Base-by-base conservation (phyloP, 2,888 invertebrate species). In the Acanthopleura granulata region DNA sequence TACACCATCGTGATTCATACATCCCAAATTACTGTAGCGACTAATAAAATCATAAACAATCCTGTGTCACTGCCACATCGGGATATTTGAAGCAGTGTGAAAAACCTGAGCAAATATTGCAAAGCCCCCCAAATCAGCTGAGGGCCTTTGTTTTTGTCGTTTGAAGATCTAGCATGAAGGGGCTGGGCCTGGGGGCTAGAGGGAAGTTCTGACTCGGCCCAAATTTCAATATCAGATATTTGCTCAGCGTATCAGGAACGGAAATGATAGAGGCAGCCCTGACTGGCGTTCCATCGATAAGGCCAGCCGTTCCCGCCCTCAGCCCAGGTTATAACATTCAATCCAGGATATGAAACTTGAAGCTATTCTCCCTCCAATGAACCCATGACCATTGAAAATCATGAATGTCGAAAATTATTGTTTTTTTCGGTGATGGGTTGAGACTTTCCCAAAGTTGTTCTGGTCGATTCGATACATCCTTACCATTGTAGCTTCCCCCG, bases 1-100 rank as follows among this genome's bases (percentile, higher is more conserved):
- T 40, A 9, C 40, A 40, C 40, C n/a, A 4, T 57, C 57, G 22
- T 57, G 57, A 18, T 57, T 57, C 57, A n/a, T 57, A 57, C 57
- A n/a, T 57, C 40, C 25, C 66, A 27, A 27, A 66, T 6, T 27
- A 66, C 29, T 66, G 29, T 27, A 27, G 66, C 66, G 66, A 16
- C 29, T 66, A 66, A 66, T 66, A 66, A 66, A 66, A 66, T 66
- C 66, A 66, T 66, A 66, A 66, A 66, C 29, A 27, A 57, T 57
- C 12, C 22, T 18, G 6, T 57, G 57, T 22, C 22, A 57, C 57
- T 18, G 57, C n/a, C n/a, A 22, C 6, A 12, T 57, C 57, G 18
- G 57, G 57, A 57, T n/a, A 57, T 57, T 57, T 57, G 57, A 57
- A 57, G 57, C 57, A n/a, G 57, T 40, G 57, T 57, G n/a, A 22